Evolutionary conservation across 1,140 invertebrate species (phyloP).

Genomic region (Drosophila nannoptera): DNA sequence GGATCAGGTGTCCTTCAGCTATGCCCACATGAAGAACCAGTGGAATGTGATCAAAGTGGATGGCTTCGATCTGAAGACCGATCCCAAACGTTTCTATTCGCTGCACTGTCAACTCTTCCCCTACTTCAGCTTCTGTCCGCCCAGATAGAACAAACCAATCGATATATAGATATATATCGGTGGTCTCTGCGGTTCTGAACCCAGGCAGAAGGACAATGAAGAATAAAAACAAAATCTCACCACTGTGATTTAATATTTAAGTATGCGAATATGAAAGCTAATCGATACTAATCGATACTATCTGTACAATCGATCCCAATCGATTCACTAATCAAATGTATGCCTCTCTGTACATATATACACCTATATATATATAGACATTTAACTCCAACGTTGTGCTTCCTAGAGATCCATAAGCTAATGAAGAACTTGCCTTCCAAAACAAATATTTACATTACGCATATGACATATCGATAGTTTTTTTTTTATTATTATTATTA

Average conservation of each 20-base stretch:
- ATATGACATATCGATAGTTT: neutral
- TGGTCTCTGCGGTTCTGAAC: slow-evolving; percentile 54
- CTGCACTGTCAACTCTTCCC: slow-evolving; percentile 93
- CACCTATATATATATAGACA: slow-evolving; percentile 27
- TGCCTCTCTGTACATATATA: slow-evolving; percentile 49
- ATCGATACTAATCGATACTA: slow-evolving; percentile 16
- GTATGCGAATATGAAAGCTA: slow-evolving; percentile 41
- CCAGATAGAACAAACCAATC: slow-evolving; percentile 59
- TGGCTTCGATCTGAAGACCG: slow-evolving; percentile 89
- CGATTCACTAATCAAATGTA: slow-evolving; percentile 5
- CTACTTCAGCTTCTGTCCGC: slow-evolving; percentile 86
- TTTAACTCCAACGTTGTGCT: slow-evolving; percentile 63
- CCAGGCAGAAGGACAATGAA: slow-evolving; percentile 30
- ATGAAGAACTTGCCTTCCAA: slow-evolving; percentile 44
- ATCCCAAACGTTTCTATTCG: slow-evolving; percentile 94
- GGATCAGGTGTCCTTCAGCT: slow-evolving; percentile 96
- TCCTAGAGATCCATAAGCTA: slow-evolving; percentile 60
- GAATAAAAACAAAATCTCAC: slow-evolving; percentile 57
- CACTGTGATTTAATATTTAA: slow-evolving; percentile 73
- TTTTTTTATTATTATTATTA: slow-evolving; percentile 26
- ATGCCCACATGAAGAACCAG: slow-evolving; percentile 90
- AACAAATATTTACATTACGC: slow-evolving; percentile 10
- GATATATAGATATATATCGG: slow-evolving; percentile 1
- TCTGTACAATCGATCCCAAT: neutral
- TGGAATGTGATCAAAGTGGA: slow-evolving; percentile 94